A percentile compares a stretch with the other conserved stretches of the same genome.
Evolutionary conservation across 2,888 invertebrate species (phyloP).

Genomic region (Aquatica leii): DNA sequence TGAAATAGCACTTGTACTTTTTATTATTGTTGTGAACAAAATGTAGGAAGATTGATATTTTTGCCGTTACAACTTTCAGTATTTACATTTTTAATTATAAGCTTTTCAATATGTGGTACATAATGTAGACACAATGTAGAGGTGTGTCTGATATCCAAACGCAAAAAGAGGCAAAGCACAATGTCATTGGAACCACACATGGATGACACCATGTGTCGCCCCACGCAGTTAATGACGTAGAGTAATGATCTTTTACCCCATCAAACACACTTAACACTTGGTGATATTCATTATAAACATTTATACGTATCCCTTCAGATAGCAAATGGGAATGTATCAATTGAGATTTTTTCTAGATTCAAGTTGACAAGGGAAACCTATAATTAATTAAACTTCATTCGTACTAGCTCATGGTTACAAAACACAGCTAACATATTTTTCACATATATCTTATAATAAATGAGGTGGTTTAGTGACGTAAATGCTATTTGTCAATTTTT

Average conservation of each 20-base stretch:
- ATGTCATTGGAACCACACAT: constrained; percentile 22
- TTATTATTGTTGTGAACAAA: no score
- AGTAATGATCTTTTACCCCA: constrained; percentile 35
- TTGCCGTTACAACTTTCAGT: constrained; percentile 22
- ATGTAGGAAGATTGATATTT: neutral
- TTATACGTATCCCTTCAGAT: constrained; percentile 25
- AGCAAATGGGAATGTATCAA: constrained; percentile 25
- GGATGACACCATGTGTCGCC: constrained; percentile 33
- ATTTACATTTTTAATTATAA: constrained; percentile 33
- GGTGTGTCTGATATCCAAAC: constrained; percentile 37
- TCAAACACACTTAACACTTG: constrained; percentile 30
- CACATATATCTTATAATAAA: neutral
- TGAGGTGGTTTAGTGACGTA: constrained; percentile 16
- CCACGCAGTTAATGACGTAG: constrained; percentile 27
- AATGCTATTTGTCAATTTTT: constrained; percentile 13
- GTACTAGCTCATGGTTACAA: constrained; percentile 1
- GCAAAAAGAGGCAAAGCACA: constrained; percentile 33
- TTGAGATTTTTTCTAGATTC: constrained; percentile 27
- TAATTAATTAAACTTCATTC: constrained; percentile 24
- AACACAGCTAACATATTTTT: constrained; percentile 8
- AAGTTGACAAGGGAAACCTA: constrained; percentile 21
- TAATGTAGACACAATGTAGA: constrained; percentile 29
- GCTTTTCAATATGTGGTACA: constrained; percentile 22
- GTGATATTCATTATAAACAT: constrained; percentile 28
- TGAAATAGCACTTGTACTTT: constrained; percentile 12